These are phyloP conservation scores for Uria aalge DNA, from an alignment of 2,113 vertebrate species.

Conservation along the genomic window DNA sequence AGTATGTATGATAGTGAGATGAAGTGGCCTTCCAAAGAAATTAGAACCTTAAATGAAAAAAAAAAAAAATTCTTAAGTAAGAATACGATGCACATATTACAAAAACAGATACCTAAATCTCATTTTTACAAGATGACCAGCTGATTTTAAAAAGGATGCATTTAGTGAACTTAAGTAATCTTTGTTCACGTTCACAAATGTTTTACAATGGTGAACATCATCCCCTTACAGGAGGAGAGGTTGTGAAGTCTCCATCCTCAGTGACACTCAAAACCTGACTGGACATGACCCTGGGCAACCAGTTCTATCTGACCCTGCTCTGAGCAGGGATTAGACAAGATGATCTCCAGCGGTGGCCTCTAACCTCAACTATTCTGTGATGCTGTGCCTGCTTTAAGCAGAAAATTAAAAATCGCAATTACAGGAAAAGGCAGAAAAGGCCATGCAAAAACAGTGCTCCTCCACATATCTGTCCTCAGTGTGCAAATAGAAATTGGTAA, in stretches of 20 bases:
- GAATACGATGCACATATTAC: neutral
- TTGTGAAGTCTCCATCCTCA: neutral
- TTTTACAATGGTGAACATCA: neutral
- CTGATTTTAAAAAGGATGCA: neutral
- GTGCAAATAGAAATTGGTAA: neutral
- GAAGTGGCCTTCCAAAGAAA: neutral
- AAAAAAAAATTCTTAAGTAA: neutral
- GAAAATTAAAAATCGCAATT: neutral
- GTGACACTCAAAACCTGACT: neutral
- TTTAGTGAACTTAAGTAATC: neutral
- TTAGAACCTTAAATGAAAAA: neutral
- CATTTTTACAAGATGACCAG: neutral
- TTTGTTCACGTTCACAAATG: neutral
- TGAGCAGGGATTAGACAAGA: neutral
- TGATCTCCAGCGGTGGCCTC: neutral
- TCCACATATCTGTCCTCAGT: rapidly evolving
- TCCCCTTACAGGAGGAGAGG: neutral
- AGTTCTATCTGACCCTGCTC: rapidly evolving
- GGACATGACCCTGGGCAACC: rapidly evolving
- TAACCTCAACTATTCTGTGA: neutral
- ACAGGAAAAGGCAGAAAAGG: neutral
- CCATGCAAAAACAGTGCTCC: neutral
- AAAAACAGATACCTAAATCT: neutral
- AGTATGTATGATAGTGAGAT: neutral
- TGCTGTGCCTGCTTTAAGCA: neutral